Evolutionary conservation across 2,797 vertebrate genomes (phyloP).

Genomic region (Schizopygopsis pylzovi): DNA sequence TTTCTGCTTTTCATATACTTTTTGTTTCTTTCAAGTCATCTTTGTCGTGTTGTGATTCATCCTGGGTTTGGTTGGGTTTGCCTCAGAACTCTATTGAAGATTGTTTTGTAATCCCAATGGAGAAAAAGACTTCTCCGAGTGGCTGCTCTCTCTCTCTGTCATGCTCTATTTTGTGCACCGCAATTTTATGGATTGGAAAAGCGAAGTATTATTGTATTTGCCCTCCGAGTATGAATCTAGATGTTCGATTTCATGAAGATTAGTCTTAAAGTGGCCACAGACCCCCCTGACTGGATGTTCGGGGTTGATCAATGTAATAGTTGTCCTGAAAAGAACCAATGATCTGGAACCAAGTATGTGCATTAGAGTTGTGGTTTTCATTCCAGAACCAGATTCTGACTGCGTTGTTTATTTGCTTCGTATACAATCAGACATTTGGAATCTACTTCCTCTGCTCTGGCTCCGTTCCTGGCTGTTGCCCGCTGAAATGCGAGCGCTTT

Average conservation of each 20-base stretch:
- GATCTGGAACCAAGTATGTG: slow-evolving; percentile 11
- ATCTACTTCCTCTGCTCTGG: slow-evolving; percentile 19
- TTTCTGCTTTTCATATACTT: neutral
- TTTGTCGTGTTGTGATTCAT: neutral
- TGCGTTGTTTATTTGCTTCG: slow-evolving; percentile 22
- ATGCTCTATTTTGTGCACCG: neutral
- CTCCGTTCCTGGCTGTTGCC: neutral
- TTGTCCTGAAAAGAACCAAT: slow-evolving; percentile 7
- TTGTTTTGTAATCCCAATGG: neutral
- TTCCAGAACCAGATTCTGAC: slow-evolving; percentile 6
- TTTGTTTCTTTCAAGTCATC: neutral
- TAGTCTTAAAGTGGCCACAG: neutral
- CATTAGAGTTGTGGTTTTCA: slow-evolving; percentile 9
- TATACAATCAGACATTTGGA: slow-evolving; percentile 27
- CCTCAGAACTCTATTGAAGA: neutral
- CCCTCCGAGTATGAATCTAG: neutral
- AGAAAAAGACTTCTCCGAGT: neutral
- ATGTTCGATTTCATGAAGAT: neutral
- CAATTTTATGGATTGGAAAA: neutral
- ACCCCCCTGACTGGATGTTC: neutral
- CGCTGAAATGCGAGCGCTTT: neutral
- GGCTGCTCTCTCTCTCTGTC: neutral
- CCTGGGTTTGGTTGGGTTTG: neutral
- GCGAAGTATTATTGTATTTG: neutral
- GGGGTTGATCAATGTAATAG: neutral